Conservation (phyloP, 2,888 invertebrate species). For the Hirtodrosophila alboralis region DNA sequence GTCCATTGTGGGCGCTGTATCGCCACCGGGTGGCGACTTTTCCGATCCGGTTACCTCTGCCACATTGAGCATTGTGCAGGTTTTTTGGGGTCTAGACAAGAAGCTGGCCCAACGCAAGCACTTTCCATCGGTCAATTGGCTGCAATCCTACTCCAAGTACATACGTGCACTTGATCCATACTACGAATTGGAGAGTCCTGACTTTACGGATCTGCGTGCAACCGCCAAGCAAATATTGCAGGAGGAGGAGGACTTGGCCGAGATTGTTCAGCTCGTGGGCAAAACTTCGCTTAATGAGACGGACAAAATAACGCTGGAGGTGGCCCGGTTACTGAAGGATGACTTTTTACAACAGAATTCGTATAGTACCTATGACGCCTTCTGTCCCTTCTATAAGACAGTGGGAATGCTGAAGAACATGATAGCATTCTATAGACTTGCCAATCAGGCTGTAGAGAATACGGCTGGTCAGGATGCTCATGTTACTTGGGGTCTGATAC, state of each 20-base stretch:
- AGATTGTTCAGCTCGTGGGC: conserved; percentile 99
- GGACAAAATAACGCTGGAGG: conserved; percentile 99
- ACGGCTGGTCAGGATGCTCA: conserved; percentile 99
- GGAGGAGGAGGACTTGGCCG: conserved; percentile 99
- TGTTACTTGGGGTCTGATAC: conserved; percentile 98
- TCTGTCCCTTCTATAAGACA: conserved; percentile 99
- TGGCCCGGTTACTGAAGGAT: conserved; percentile 98
- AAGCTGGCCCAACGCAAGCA: conserved; percentile 99
- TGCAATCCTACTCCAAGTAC: conserved; percentile 99
- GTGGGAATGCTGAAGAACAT: conserved; percentile 99
- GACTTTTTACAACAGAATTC: conserved; percentile 99
- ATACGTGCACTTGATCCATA: conserved; percentile 98
- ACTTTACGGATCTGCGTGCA: conserved; percentile 97
- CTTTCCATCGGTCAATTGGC: conserved; percentile 99
- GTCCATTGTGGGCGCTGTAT: conserved; percentile 99
- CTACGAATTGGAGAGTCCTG: conserved; percentile 98
- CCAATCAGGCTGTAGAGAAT: conserved; percentile 97
- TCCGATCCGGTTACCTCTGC: conserved; percentile 99
- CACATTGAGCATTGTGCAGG: conserved; percentile 99
- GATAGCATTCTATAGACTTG: conserved; percentile 98
- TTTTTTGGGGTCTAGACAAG: conserved; percentile 99
- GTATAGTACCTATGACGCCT: conserved; percentile 95
- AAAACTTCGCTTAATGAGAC: conserved; percentile 99
- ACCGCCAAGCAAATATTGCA: conserved; percentile 98
- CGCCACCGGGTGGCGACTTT: conserved; percentile 99